Percentiles rank a stretch among this genome's conserved stretches.
phyloP scores from a whole-genome alignment of 2,113 vertebrate genomes.

The Entelurus aequoreus region DNA sequence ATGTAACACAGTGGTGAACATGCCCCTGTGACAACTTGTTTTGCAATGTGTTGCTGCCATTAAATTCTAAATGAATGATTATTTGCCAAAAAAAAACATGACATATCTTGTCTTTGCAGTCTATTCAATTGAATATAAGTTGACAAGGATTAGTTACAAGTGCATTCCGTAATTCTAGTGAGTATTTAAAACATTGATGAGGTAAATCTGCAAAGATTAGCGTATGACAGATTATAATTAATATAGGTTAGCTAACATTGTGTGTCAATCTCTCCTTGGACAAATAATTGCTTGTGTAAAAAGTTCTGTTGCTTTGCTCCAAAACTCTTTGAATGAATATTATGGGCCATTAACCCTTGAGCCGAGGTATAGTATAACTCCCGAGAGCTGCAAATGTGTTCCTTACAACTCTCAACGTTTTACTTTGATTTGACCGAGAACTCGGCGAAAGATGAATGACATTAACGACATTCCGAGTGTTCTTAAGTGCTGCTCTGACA shows the following conservation, averaged over 20 bases:
- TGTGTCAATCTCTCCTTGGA: background rate
- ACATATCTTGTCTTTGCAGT: no score
- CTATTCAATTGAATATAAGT: no score
- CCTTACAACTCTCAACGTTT: background rate
- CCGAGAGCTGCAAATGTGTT: background rate
- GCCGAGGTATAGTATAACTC: background rate
- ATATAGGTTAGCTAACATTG: background rate
- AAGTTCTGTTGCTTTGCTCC: background rate
- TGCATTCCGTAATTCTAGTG: no score
- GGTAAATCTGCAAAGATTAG: background rate
- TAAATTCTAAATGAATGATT: no score
- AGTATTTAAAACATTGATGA: background rate
- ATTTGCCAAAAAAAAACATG: no score
- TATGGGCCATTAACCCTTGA: background rate
- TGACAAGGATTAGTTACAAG: no score
- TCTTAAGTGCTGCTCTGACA: background rate
- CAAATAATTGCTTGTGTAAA: background rate
- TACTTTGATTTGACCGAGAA: background rate
- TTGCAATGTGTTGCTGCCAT: no score
- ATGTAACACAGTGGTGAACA: no score
- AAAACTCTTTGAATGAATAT: background rate
- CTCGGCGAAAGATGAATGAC: background rate
- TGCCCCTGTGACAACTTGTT: no score
- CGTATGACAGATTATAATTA: background rate
- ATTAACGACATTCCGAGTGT: background rate